Percentiles rank a stretch among this genome's conserved stretches.
These are phyloP conservation scores for Myrmophylax atrothorax DNA, from an alignment of 2,113 vertebrate genomes.

Conservation along the genomic window DNA sequence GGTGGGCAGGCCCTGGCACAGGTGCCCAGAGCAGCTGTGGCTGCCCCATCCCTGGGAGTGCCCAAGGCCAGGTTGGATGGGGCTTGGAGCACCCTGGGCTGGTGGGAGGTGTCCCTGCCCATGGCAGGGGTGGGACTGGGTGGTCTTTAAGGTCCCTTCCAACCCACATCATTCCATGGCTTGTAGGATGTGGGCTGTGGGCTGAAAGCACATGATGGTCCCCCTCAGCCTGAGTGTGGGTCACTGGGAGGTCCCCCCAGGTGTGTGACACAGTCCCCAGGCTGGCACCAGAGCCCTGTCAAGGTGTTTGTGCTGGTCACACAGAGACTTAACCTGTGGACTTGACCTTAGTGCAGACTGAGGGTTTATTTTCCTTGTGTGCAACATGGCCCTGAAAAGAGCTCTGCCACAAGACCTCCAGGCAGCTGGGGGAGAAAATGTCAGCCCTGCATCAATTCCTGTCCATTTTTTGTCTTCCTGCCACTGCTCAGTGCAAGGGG, in stretches of 20 bases:
- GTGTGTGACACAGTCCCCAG: fast-evolving
- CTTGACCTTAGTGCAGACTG: neutral
- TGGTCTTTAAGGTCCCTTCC: neutral
- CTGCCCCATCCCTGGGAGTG: neutral
- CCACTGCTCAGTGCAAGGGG: too few relatives aligned
- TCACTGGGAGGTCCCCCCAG: too few relatives aligned
- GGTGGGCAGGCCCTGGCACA: neutral
- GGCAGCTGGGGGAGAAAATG: neutral
- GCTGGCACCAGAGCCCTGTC: neutral
- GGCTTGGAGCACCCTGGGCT: neutral
- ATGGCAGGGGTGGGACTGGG: neutral
- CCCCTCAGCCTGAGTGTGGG: neutral
- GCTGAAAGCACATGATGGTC: neutral
- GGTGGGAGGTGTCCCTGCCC: neutral
- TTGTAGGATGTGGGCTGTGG: neutral
- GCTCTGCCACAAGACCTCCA: neutral
- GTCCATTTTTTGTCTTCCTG: neutral
- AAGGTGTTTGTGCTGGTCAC: too few relatives aligned
- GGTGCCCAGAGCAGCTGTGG: neutral
- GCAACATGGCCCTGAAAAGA: neutral
- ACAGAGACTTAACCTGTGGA: neutral
- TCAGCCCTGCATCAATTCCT: neutral
- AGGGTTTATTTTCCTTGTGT: neutral
- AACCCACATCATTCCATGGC: neutral
- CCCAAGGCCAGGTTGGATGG: neutral